Base-by-base conservation (phyloP, 2,797 vertebrate species). In the Hoplostethus atlanticus region DNA sequence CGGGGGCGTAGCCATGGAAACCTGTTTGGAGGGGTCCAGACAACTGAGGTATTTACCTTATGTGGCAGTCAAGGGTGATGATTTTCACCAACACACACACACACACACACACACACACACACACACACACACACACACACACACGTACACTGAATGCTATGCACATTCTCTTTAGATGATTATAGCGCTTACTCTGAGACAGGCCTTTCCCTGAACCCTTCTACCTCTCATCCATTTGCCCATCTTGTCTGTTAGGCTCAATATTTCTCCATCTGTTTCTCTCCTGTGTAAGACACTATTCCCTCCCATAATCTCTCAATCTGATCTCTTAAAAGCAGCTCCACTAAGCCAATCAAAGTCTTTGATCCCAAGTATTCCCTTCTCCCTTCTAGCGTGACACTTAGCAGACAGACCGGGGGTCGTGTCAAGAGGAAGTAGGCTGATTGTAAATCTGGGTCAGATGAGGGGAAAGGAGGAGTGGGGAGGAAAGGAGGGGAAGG, bases 381-480 rank as follows among this genome's bases (percentile, higher is more conserved):
- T 67, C 61, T 73, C 62, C 68, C 36, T 60, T 56, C 70, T 65
- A 61, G 63, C 34, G 65, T 71, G 59, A 64, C 82, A 44, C 70
- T 72, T 56, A 34, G 11, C 38, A 30, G 16, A 61, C 66, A 61
- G 68, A 50, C 62, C 8, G 13, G 25, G 62, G 69, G 31, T 77
- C 61, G 60, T 38, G 54, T 59, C 11, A 0, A 21, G 61, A 36
- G 21, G 31, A 42, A 3, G 57, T n/a, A 3, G 66, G 53, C 65
- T 54, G 79, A 55, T 61, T 61, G 61, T 75, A 57, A 89, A 91
- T 91, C 79, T 93, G 86, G 91, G 88, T 93, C 92, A 90, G 73
- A 73, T 46, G 57, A 64, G 10, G 30, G 50, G 21, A 6, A 1
- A 57, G 57, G 36, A 58, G 67, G 51, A 46, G 21, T 5, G 56